phyloP scores from a whole-genome alignment of 2,888 invertebrate species.

The Pheosia gnoma region DNA sequence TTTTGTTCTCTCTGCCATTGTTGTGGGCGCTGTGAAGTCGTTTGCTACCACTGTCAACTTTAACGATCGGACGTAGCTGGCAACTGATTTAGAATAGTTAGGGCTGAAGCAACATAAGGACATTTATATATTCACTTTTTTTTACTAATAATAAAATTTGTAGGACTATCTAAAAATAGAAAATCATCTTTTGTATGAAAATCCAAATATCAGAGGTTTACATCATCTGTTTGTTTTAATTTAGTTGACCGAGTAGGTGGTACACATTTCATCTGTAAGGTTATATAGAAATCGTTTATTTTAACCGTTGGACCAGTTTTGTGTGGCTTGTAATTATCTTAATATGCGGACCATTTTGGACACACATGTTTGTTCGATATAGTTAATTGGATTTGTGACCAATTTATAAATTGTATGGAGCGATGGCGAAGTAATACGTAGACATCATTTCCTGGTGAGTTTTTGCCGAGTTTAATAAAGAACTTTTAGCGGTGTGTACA shows the following conservation, averaged over 20 bases:
- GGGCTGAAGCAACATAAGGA: slow-evolving; percentile 12
- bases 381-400: slow-evolving; percentile 41
- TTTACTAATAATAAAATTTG: slow-evolving; percentile 1
- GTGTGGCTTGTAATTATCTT: slow-evolving; percentile 26
- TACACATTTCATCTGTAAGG: not conserved
- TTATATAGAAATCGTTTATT: slow-evolving; percentile 17
- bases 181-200: not conserved
- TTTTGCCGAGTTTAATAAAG: slow-evolving; percentile 44
- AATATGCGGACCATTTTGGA: slow-evolving; percentile 38
- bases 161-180: not conserved
- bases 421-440: slow-evolving; percentile 38
- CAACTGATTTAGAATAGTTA: slow-evolving; percentile 44
- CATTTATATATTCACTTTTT: slow-evolving; percentile 21
- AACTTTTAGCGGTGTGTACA: slow-evolving; percentile 32
- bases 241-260: not conserved
- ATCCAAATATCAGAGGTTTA: not conserved
- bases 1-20: slow-evolving; percentile 59
- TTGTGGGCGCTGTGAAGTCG: slow-evolving; percentile 49
- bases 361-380: slow-evolving; percentile 30
- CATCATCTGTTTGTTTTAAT: not conserved
- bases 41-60: slow-evolving; percentile 53
- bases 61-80: slow-evolving; percentile 48
- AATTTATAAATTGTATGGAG: slow-evolving; percentile 37
- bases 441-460: slow-evolving; percentile 53
- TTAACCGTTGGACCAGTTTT: slow-evolving; percentile 15